Evolutionary conservation across 2,888 invertebrate genomes (phyloP).

Genomic region (Lydus trimaculatus): DNA sequence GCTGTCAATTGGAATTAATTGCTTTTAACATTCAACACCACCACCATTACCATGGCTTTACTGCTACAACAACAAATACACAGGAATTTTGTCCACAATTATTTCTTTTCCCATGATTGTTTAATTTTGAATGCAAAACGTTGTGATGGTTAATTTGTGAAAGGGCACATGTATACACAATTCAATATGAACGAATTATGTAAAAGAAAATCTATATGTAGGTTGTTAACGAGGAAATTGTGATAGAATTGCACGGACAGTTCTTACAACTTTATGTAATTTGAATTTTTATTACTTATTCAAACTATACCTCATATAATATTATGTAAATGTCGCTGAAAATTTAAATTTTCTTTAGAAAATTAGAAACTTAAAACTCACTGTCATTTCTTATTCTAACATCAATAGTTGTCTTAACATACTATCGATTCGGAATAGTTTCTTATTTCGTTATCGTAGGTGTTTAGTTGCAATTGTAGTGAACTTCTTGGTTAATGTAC

Average conservation of each 20-base stretch:
- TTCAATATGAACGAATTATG: neutral
- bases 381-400: neutral
- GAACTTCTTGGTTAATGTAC: neutral
- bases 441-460: neutral
- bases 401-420: neutral
- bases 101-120: neutral
- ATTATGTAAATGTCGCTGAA: neutral
- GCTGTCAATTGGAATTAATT: constrained; percentile 1
- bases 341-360: neutral
- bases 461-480: neutral
- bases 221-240: neutral
- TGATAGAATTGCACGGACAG: neutral
- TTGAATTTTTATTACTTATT: neutral
- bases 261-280: neutral
- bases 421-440: neutral
- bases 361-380: neutral
- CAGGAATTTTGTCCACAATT: neutral
- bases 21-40: neutral
- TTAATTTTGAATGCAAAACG: neutral
- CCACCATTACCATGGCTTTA: neutral
- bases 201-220: neutral
- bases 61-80: neutral
- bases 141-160: no score
- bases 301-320: neutral
- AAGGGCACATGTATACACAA: no score